A percentile compares a stretch with the other conserved stretches of the same genome.
These are phyloP conservation scores for Cyphomyrus plagiostoma DNA, from an alignment of 2,113 vertebrate genomes.

Conservation along the genomic window DNA sequence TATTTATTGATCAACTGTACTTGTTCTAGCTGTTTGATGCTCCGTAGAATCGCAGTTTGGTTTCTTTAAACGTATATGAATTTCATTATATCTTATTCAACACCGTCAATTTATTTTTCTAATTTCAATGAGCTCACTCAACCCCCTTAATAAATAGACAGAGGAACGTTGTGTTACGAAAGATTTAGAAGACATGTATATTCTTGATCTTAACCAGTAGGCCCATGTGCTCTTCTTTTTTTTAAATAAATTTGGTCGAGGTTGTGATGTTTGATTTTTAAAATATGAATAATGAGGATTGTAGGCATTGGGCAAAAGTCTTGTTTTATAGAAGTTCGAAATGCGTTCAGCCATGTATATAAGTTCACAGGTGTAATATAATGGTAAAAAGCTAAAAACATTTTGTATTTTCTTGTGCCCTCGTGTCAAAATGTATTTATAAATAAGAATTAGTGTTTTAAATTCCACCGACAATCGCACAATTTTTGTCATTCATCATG, in stretches of 20 bases:
- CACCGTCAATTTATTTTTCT: not conserved
- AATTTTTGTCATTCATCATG: not conserved
- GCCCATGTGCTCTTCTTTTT: not conserved
- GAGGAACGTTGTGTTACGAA: not conserved
- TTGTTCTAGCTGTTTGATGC: not conserved
- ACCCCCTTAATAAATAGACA: not conserved
- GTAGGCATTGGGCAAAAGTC: not conserved
- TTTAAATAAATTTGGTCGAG: not conserved
- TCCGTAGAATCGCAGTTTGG: not conserved
- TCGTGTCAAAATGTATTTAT: not conserved
- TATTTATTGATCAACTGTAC: not conserved
- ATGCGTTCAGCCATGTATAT: not conserved
- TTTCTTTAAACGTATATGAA: not conserved
- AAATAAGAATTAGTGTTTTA: not conserved
- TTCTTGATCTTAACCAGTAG: not conserved
- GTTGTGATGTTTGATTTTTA: not conserved
- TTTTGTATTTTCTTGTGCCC: not conserved
- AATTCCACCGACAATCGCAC: not conserved
- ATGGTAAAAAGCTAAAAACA: not conserved
- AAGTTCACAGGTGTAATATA: not conserved
- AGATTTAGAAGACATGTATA: not conserved
- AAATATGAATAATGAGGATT: not conserved
- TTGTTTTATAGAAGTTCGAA: not conserved
- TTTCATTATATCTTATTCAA: not conserved
- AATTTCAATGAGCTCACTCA: not conserved